Percentiles rank a stretch among this genome's conserved stretches.
These are phyloP conservation scores for Grammomys dolichurus DNA, from an alignment of 2,113 vertebrate species.

Conservation along the genomic window DNA sequence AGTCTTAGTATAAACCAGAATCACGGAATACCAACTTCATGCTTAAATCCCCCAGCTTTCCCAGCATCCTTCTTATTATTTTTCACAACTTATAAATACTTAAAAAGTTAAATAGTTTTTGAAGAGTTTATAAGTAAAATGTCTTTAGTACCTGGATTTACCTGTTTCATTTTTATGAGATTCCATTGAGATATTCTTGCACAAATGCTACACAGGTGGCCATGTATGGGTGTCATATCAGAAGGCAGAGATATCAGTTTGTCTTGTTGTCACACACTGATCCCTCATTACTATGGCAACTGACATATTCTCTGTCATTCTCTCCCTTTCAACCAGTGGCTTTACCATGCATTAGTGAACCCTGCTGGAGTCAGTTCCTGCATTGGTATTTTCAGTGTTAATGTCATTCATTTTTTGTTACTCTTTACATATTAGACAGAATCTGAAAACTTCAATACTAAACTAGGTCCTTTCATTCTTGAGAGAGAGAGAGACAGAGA, in stretches of 20 bases:
- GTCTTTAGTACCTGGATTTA: background rate
- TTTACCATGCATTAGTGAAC: background rate
- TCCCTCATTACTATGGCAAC: background rate
- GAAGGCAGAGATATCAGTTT: background rate
- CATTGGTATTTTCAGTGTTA: background rate
- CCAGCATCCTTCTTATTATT: background rate
- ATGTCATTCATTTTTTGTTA: background rate
- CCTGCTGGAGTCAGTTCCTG: background rate
- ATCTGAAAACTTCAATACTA: background rate
- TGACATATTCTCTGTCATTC: background rate
- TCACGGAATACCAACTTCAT: background rate
- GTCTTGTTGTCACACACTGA: background rate
- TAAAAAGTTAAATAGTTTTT: background rate
- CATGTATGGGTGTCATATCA: background rate
- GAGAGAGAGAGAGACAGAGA: no score
- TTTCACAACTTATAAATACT: background rate
- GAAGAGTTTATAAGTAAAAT: slow-evolving; percentile 19
- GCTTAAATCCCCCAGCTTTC: background rate
- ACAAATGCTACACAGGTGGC: background rate
- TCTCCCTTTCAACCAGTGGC: background rate
- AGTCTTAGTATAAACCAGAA: background rate
- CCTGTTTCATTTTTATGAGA: slow-evolving; percentile 29
- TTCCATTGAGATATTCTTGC: background rate
- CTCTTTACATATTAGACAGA: background rate
- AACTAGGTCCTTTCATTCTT: background rate